phyloP scores from a whole-genome alignment of 1,140 invertebrate genomes.

The Odontomachus brunneus region DNA sequence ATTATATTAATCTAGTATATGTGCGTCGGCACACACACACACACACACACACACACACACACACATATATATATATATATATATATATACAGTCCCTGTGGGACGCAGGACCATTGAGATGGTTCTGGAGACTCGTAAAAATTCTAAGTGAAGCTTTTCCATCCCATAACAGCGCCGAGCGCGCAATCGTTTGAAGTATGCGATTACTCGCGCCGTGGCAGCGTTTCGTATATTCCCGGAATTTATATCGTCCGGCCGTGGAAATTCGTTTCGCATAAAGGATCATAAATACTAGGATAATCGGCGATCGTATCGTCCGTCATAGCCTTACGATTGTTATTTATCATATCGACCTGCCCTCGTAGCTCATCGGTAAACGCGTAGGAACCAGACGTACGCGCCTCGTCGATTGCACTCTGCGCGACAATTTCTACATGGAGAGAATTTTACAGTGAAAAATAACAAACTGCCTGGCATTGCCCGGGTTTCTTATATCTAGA shows the following conservation, averaged over 20 bases:
- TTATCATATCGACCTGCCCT: constrained; percentile 13
- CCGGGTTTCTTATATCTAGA: no score
- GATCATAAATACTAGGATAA: constrained; percentile 42
- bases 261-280: constrained; percentile 23
- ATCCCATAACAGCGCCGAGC: constrained; percentile 38
- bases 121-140: constrained; percentile 55
- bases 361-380: neutral
- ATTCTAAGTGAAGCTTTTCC: constrained; percentile 47
- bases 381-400: neutral
- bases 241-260: constrained; percentile 35
- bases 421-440: neutral
- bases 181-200: constrained; percentile 18
- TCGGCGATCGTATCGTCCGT: constrained; percentile 12
- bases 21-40: constrained; percentile 11
- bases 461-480: no score
- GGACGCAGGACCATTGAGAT: constrained; percentile 24
- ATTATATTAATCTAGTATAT: constrained; percentile 69
- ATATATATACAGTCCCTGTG: neutral
- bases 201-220: constrained; percentile 22
- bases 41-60: neutral
- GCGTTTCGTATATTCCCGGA: constrained; percentile 41
- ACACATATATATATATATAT: no score
- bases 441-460: no score
- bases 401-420: neutral
- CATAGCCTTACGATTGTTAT: neutral